Evolutionary conservation across 2,797 vertebrate species (phyloP).

Genomic region (Pampus argenteus): DNA sequence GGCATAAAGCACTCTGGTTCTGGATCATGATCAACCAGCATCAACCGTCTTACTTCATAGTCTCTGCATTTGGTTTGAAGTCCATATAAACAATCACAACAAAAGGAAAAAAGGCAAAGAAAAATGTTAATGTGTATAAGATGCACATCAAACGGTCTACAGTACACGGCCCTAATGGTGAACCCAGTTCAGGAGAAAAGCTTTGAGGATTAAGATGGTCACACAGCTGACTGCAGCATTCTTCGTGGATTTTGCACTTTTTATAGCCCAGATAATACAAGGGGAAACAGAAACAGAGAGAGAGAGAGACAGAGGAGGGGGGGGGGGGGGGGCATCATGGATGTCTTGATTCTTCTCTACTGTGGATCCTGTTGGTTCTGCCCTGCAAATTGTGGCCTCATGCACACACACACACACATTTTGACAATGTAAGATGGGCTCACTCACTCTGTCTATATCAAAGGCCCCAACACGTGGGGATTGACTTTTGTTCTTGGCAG

Average conservation of each 20-base stretch:
- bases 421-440: conserved; percentile 50
- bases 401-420: conserved; percentile 41
- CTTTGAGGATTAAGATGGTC: conserved; percentile 38
- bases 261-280: conserved; percentile 36
- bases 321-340: conserved; percentile 3
- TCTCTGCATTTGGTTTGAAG: conserved; percentile 1
- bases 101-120: not conserved
- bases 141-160: conserved; percentile 15
- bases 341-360: conserved; percentile 32
- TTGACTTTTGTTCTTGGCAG: conserved; percentile 71
- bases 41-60: not conserved
- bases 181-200: conserved; percentile 29
- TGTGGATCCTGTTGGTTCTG: conserved; percentile 48
- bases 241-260: conserved; percentile 41
- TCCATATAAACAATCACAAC: conserved; percentile 11
- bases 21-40: conserved; percentile 13
- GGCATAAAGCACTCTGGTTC: conserved; percentile 2
- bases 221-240: conserved; percentile 42
- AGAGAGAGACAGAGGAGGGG: conserved; percentile 1
- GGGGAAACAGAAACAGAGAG: conserved; percentile 13
- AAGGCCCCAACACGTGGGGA: conserved; percentile 58
- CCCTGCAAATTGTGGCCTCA: conserved; percentile 33
- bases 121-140: not conserved
- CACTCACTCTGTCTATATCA: conserved; percentile 55
- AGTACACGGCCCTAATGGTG: conserved; percentile 4